Evolutionary conservation across 2,113 vertebrate genomes (phyloP), one percentile per base, ranked within the genome.

Genomic region (Barnardius zonarius): DNA sequence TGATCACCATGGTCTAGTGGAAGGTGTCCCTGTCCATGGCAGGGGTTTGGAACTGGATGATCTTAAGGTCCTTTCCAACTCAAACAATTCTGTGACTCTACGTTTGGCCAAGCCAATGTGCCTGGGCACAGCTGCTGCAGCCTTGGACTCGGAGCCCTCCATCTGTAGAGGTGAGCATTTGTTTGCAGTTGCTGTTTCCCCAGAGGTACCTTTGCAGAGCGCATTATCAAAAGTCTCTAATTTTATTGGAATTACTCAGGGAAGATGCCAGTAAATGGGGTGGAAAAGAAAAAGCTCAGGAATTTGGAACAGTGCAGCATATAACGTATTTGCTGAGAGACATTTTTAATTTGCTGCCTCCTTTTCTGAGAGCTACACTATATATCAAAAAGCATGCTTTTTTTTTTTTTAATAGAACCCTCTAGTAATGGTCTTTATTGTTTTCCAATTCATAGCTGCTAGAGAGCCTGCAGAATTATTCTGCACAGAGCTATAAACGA

Each of bases 391-490:
- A 78, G 62, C 11, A 43, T 9, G 14, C 4, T 15, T 13, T 17
- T 33, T 15, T 13, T 17, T 33, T 59, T 79, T 37, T 28, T 6
- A n/a, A 33, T 75, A 35, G 27, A 68, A 59, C 11, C 41, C 41
- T 93, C 28, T 63, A 70, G 77, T 88, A 75, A 35, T 52, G 73
- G 78, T 76, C 87, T 87, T 92, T 79, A 89, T 51, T 81, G 48
- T 93, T 95, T 93, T 67, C 59, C 44, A 93, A n/a, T 82, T 69
- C 67, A 59, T 20, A 62, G 85, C 62, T 88, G 92, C 54, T 59
- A 92, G 69, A 70, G n/a, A 83, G 68, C 73, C 79, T 66, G 59
- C 43, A 90, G 70, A 67, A 93, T 83, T 95, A 94, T 73, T 96
- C 81, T 94, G 79, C 72, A 73, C 61, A 69, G 78, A 82, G 79